Evolutionary conservation across 2,888 invertebrate species (phyloP), one percentile per base, ranked within the genome.

Genomic region (Acanthosoma haemorrhoidale): DNA sequence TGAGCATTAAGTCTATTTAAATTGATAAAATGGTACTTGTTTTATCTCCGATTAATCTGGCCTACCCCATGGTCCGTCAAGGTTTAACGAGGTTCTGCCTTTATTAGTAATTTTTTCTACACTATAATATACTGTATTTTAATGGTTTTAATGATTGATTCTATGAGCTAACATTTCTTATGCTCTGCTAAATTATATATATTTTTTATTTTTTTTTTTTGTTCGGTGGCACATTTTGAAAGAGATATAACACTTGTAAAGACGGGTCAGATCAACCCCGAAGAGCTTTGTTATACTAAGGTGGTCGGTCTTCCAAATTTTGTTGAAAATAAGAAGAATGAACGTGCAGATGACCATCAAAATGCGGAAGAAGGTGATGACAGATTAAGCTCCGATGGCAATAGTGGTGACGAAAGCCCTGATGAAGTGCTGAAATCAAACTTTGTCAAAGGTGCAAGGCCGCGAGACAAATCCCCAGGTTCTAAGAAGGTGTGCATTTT

Each of bases 191-290:
- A n/a, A n/a, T n/a, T n/a, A n/a, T n/a, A n/a, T n/a, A n/a, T n/a
- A n/a, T n/a, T n/a, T n/a, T n/a, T 51, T 43, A 21, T 25, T 16
- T 34, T 70, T 29, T 64, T 59, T 21, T 68, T 70, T 73, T 79
- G 79, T 1, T 80, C 91, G 91, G 89, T 94, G 4, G 85, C 89
- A 29, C 88, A 94, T 79, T 87, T 88, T 78, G 94, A 94, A 79
- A 81, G 93, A 32, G 97, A 99, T 79, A 91, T 94, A 66, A 86
- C 83, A 64, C 86, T 90, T 77, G 91, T 89, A 0, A 90, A 92
- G 79, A 82, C 86, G 69, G 92, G 92, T 15, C 84, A 87, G 64
- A 83, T 71, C 0, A 38, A 60, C 25, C 71, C 84, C 25, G 84
- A 86, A 51, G 87, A 91, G 77, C 83, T 95, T 13, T 85, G 90